phyloP scores from a whole-genome alignment of 2,797 vertebrate genomes.

The Craterocephalus amniculus region DNA sequence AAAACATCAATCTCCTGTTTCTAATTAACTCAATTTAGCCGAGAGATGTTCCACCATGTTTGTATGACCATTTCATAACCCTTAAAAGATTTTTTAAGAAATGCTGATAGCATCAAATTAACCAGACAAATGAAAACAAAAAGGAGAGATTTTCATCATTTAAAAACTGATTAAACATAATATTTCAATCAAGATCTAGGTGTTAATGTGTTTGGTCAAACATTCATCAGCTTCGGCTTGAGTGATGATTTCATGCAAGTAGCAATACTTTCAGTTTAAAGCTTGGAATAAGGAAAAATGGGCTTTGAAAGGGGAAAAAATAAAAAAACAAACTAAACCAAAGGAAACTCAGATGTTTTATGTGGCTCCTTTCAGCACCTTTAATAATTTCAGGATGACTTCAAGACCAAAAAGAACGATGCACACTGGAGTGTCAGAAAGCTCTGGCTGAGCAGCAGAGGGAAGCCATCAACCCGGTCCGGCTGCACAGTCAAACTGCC shows the following conservation, averaged over 20 bases:
- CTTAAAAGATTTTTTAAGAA: background rate
- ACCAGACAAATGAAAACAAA: too few relatives aligned
- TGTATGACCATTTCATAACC: too few relatives aligned
- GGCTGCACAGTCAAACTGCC: too few relatives aligned
- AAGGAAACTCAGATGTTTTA: background rate
- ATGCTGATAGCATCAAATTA: too few relatives aligned
- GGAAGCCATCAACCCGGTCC: too few relatives aligned
- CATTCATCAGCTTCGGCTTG: background rate
- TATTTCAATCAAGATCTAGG: background rate
- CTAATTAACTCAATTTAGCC: too few relatives aligned
- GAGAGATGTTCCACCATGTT: too few relatives aligned
- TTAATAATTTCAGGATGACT: background rate
- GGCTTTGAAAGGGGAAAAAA: background rate
- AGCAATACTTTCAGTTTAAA: too few relatives aligned
- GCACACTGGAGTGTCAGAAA: background rate
- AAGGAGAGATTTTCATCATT: background rate
- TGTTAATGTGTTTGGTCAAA: too few relatives aligned
- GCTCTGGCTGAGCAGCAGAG: background rate
- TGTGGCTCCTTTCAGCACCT: background rate
- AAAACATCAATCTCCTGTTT: too few relatives aligned
- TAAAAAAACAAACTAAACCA: background rate
- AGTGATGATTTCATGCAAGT: too few relatives aligned
- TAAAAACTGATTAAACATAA: background rate
- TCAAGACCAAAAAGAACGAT: background rate
- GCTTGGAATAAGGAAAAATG: background rate